Percentiles rank a stretch among this genome's conserved stretches.
Evolutionary conservation across 2,797 vertebrate genomes (phyloP).

Genomic region (Eleutherodactylus coqui): DNA sequence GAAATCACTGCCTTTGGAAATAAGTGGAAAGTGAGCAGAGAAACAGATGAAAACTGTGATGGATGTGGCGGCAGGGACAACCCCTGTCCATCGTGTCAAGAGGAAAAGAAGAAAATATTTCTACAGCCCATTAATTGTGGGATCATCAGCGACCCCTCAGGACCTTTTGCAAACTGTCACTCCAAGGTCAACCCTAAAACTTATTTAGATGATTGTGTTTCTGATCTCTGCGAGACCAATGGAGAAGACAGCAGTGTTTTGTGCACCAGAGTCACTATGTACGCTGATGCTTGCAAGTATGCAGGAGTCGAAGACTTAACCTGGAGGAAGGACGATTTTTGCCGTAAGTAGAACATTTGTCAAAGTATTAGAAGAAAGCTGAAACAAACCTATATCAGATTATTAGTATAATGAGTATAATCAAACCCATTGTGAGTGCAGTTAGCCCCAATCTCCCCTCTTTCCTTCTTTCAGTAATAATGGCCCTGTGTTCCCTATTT

Average conservation of each 20-base stretch:
- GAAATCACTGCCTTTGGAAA: slow-evolving; percentile 71
- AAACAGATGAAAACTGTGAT: slow-evolving; percentile 66
- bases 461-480: too few relatives aligned
- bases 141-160: slow-evolving; percentile 67
- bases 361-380: not conserved
- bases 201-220: slow-evolving; percentile 73
- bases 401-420: too few relatives aligned
- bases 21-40: slow-evolving; percentile 71
- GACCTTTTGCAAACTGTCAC: slow-evolving; percentile 75
- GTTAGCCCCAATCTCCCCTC: too few relatives aligned
- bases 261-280: slow-evolving; percentile 72
- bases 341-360: slow-evolving; percentile 60
- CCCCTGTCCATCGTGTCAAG: slow-evolving; percentile 69
- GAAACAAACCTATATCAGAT: too few relatives aligned
- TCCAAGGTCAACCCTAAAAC: slow-evolving; percentile 66
- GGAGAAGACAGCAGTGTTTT: slow-evolving; percentile 63
- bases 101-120: slow-evolving; percentile 67
- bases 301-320: slow-evolving; percentile 62
- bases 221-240: slow-evolving; percentile 75
- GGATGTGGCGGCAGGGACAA: slow-evolving; percentile 69
- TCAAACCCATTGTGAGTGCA: too few relatives aligned
- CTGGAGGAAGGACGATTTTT: slow-evolving; percentile 66
- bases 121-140: slow-evolving; percentile 71
- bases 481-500: too few relatives aligned
- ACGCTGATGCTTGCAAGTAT: slow-evolving; percentile 69